Evolutionary conservation across 2,888 invertebrate genomes (phyloP), one percentile per base, ranked within the genome.

Genomic region (Hipparchia sbordonii): DNA sequence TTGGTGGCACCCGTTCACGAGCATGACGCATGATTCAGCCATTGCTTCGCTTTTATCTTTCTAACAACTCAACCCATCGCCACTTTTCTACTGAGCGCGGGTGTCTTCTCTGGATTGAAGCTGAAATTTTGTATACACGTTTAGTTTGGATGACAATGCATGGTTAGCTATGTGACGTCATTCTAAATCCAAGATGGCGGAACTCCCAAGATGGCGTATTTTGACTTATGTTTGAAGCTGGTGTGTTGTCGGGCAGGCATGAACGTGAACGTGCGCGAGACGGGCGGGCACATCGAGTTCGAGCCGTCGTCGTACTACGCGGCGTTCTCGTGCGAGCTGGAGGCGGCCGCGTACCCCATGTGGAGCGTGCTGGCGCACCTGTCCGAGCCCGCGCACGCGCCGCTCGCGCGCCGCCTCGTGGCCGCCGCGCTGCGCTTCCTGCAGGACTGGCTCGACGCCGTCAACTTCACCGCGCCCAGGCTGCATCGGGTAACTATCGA

Each of bases 281-380:
- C 98, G 78, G 96, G 95, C 81, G 97, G 97, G 70, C 99, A 99
- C 92, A 97, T 99, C 13, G 99, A 99, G 94, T 98, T 98, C 93
- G 99, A 99, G 90, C 98, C 98, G 61, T 98, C 98, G 78, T 98
- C 98, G 13, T 99, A 99, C 93, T 99, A 99, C 93, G 98, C 99
- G 65, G 98, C 99, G 51, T 99, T 99, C 94, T 98, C 98, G 75
- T 99, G 99, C 79, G 99, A 99, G 94, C 92, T 99, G 79, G 99
- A 99, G 93, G 98, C 98, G 45, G 98, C 98, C 82, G 98, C 99
- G 12, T 98, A 98, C 91, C 98, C 99, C 1, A 98, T 99, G 98
- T 99, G 99, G 99, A 98, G 98, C 12, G 95, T 99, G 73, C 97
- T 98, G 71, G 96, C 97, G 62, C 99, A 99, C 93, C 94, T 98